Percentiles rank a stretch among this genome's conserved stretches.
Conservation (phyloP, 1,140 invertebrate genomes). For the Drosophila willistoni region DNA sequence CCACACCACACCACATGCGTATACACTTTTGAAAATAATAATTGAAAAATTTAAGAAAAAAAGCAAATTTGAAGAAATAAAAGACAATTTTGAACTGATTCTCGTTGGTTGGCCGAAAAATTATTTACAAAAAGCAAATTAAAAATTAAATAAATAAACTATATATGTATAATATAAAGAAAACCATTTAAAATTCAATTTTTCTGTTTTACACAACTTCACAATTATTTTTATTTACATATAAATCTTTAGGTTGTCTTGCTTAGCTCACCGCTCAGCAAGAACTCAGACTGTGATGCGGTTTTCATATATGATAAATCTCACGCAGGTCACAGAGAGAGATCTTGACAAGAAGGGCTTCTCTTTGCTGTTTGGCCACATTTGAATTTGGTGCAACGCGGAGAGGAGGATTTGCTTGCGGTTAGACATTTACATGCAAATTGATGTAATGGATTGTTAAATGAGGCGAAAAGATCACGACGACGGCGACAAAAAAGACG, state of each 20-base stretch:
- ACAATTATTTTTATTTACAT: conserved; percentile 9
- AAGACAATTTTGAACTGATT: conserved; percentile 83
- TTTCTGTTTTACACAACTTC: not conserved
- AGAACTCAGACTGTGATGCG: conserved; percentile 97
- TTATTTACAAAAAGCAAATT: conserved; percentile 9
- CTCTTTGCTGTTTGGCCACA: not conserved
- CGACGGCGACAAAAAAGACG: too few species aligned
- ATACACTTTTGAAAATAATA: not conserved
- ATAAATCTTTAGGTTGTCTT: conserved; percentile 48
- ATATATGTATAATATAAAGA: not conserved
- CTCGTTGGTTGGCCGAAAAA: conserved; percentile 82
- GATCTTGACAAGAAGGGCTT: conserved; percentile 87
- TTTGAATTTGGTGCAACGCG: not conserved
- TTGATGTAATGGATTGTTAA: not conserved
- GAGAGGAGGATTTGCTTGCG: not conserved
- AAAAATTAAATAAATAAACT: conserved; percentile 10
- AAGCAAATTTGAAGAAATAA: conserved; percentile 23
- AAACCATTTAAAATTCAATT: not conserved
- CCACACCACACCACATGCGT: not conserved
- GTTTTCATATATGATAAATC: conserved; percentile 66
- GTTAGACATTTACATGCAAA: conserved; percentile 43
- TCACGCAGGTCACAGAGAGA: conserved; percentile 91
- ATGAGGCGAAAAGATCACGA: not conserved
- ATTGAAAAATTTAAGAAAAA: not conserved
- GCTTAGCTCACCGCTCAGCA: conserved; percentile 86